These are phyloP conservation scores for Calliphora vicina DNA, from an alignment of 1,140 invertebrate species.

Conservation along the genomic window DNA sequence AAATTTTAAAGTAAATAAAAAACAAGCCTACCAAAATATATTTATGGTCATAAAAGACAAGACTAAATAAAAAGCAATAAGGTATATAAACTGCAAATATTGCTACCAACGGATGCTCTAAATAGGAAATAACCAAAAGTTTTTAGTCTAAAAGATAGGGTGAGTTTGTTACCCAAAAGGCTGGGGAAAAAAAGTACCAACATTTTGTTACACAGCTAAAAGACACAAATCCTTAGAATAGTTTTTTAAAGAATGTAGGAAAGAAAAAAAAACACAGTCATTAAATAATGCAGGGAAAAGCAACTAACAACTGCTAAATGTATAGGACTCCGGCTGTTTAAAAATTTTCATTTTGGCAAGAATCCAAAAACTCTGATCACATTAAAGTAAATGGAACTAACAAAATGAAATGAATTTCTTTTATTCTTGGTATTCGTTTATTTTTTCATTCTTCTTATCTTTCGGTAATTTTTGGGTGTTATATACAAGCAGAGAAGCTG, in stretches of 20 bases:
- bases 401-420: constrained; percentile 2
- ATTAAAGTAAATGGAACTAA: constrained; percentile 27
- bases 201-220: neutral
- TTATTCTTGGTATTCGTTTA: neutral
- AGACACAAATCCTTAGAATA: neutral
- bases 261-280: neutral
- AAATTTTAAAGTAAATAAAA: constrained; percentile 6
- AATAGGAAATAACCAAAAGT: neutral
- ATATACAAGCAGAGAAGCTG: neutral
- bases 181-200: neutral
- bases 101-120: neutral
- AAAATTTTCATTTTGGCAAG: neutral
- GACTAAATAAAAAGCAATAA: neutral
- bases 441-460: neutral
- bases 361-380: constrained; percentile 26
- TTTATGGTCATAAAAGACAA: neutral
- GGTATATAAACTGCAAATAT: neutral
- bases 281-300: neutral
- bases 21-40: neutral
- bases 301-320: neutral
- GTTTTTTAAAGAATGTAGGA: neutral
- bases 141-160: neutral
- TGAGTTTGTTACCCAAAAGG: too few relatives aligned
- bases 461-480: neutral
- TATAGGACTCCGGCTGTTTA: neutral